Evolutionary conservation across 2,888 invertebrate genomes (phyloP), one percentile per base, ranked within the genome.

Genomic region (Bellardia bayeri): DNA sequence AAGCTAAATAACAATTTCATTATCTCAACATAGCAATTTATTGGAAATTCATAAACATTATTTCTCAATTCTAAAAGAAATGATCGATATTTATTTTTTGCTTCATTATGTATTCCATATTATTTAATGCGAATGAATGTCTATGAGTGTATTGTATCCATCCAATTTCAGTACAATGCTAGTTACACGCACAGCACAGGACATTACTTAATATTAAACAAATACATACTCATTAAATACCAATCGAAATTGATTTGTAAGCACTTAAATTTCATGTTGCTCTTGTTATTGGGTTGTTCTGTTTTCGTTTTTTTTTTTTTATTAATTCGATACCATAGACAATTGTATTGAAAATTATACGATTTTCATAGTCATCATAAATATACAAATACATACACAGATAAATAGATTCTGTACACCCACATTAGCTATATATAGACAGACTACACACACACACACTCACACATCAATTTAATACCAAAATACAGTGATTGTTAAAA

Each of bases 191-290:
- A 56, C 16, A 5, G 58, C 30, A 51, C 13, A 74, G 23, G 69
- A 71, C 45, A 83, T 80, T 54, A 85, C 33, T 74, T 75, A 85
- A 85, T 85, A 72, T 80, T 69, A 85, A 75, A 80, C 80, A 80
- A 61, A 80, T 85, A 80, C 74, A 80, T 69, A 80, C 80, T 85
- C 85, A 85, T 85, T 85, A 81, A 85, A 85, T 76, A 76, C 30
- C 64, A 75, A 85, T 85, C 69, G 54, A 71, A 81, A 81, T 85
- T 81, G 85, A 85, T 81, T 85, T 81, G 81, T 81, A 64, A 76
- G 75, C 69, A 85, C 80, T 81, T 85, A 81, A 85, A 81, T 81
- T 85, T 76, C 40, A 42, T 56, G 23, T 42, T 69, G 30, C 45
- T 51, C 40, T 75, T 75, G 37, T 85, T 61, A 54, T 85, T 81